phyloP scores from a whole-genome alignment of 2,113 vertebrate species.

The Phylloscopus trochilus region DNA sequence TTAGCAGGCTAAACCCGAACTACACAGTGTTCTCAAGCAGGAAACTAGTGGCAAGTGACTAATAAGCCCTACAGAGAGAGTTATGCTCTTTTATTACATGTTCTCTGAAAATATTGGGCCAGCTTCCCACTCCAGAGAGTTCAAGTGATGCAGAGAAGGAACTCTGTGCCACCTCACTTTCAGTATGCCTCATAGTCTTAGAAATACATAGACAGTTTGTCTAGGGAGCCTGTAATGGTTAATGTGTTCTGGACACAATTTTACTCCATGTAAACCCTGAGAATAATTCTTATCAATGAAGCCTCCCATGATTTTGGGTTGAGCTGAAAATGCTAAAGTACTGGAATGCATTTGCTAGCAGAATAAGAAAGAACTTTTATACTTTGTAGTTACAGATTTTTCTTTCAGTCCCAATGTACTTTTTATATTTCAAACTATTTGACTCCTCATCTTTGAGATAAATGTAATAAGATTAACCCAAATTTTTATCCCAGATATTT shows the following conservation, averaged over 20 bases:
- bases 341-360: neutral
- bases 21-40: neutral
- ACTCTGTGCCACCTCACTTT: neutral
- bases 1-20: neutral
- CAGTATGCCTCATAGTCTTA: neutral
- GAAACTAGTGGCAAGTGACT: neutral
- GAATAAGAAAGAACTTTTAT: neutral
- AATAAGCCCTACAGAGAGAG: neutral
- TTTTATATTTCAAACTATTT: neutral
- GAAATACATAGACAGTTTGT: neutral
- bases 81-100: neutral
- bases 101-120: neutral
- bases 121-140: neutral
- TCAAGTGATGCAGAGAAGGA: neutral
- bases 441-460: neutral
- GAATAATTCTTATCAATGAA: neutral
- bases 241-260: neutral
- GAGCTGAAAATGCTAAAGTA: neutral
- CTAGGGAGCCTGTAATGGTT: neutral
- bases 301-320: neutral
- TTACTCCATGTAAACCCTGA: neutral
- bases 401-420: neutral
- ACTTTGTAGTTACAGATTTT: neutral
- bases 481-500: neutral
- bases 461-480: neutral